Percentiles rank a stretch among this genome's conserved stretches.
These are phyloP conservation scores for Vanacampus margaritifer DNA, from an alignment of 2,113 vertebrate species.

Conservation along the genomic window DNA sequence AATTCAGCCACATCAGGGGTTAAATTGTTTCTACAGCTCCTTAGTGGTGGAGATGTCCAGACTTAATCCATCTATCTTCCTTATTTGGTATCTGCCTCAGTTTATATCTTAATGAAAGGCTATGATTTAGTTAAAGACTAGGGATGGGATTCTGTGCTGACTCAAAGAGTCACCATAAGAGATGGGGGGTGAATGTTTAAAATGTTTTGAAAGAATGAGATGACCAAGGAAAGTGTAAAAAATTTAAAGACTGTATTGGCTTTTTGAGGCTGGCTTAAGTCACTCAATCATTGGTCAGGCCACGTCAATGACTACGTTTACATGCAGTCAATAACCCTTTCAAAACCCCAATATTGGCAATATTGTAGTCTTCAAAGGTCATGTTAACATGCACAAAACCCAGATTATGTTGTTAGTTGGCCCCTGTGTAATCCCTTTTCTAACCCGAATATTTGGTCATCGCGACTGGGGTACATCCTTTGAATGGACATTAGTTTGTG, in stretches of 20 bases:
- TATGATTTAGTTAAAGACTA: slow-evolving; percentile 62
- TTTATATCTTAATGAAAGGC: slow-evolving; percentile 76
- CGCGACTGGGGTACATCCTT: too few relatives aligned
- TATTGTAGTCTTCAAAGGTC: too few relatives aligned
- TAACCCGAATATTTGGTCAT: too few relatives aligned
- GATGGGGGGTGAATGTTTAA: slow-evolving; percentile 14
- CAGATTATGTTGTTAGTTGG: too few relatives aligned
- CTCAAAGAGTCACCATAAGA: slow-evolving; percentile 52
- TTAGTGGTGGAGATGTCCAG: slow-evolving; percentile 15
- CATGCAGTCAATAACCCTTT: slow-evolving; percentile 26
- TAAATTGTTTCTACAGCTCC: not conserved
- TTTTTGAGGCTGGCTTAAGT: too few relatives aligned
- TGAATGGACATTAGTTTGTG: too few relatives aligned
- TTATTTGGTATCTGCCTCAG: slow-evolving; percentile 31
- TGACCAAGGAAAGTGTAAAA: slow-evolving; percentile 18
- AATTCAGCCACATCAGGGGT: not conserved
- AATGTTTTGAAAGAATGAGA: slow-evolving; percentile 34
- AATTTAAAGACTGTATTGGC: too few relatives aligned
- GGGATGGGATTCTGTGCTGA: slow-evolving; percentile 51
- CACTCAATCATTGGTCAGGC: too few relatives aligned
- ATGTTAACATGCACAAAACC: too few relatives aligned
- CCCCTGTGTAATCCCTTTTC: too few relatives aligned
- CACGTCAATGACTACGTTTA: too few relatives aligned
- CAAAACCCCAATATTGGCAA: too few relatives aligned
- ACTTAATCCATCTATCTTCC: slow-evolving; percentile 38